Conservation (phyloP, 1,140 invertebrate species). For the Zaprionus taronus region DNA sequence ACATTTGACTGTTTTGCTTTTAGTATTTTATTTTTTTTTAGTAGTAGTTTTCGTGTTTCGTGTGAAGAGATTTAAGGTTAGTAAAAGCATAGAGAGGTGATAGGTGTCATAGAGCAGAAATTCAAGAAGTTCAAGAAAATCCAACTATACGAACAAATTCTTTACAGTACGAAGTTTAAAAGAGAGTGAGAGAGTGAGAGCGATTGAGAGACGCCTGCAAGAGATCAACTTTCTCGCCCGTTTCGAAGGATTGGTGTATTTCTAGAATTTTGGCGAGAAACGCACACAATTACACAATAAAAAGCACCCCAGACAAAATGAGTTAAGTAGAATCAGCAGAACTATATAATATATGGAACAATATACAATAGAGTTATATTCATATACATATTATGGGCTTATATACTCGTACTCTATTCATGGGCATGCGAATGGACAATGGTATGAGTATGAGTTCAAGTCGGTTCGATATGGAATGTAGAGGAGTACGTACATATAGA, state of each 20-base stretch:
- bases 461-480: not conserved
- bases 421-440: constrained; percentile 39
- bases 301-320: constrained; percentile 42
- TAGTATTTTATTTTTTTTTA: constrained; percentile 13
- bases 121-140: constrained; percentile 31
- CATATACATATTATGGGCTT: constrained; percentile 18
- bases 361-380: constrained; percentile 24
- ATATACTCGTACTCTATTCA: not conserved
- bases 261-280: constrained; percentile 41
- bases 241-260: constrained; percentile 78
- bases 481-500: not conserved
- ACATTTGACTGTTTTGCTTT: constrained; percentile 37
- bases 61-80: constrained; percentile 53
- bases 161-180: constrained; percentile 16
- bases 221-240: constrained; percentile 41
- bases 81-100: constrained; percentile 38
- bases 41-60: constrained; percentile 15
- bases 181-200: not conserved
- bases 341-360: constrained; percentile 25
- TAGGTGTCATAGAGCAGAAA: constrained; percentile 36
- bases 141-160: constrained; percentile 69
- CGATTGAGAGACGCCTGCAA: constrained; percentile 49
- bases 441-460: constrained; percentile 4
- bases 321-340: constrained; percentile 10
- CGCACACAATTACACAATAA: constrained; percentile 28